Base-by-base conservation (phyloP, 2,888 invertebrate species). In the Plebejus argus region DNA sequence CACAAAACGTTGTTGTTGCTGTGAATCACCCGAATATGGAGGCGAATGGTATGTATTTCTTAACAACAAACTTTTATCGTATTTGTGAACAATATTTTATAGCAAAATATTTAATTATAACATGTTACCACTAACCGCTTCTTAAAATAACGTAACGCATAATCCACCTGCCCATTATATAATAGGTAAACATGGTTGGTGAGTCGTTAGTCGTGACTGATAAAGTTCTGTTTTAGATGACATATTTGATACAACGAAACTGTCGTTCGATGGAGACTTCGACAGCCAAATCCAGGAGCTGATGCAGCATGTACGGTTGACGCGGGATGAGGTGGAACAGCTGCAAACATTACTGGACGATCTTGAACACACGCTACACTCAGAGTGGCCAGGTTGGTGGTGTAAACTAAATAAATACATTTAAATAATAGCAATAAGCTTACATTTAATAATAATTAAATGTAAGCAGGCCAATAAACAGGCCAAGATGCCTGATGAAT, bases 201-300 rank as follows among this genome's bases (percentile, higher is more conserved):
- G n/a, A 15, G 6, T 20, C 49, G 49, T 15, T 15, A 49, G 6
- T 20, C 7, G 56, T 58, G 53, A 20, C 20, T 58, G 8, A 28
- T 10, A 28, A 28, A 28, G 28, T 28, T 66, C 23, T 66, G 7
- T 61, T 61, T 58, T 61, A 77, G 75, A 77, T 74, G 77, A 77
- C 76, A 77, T 80, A 49, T 79, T 79, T 53, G 80, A 82, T 33
- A 79, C 79, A 56, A 79, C 80, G 7, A 72, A 70, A 6, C 72
- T 82, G 49, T 74, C 71, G 12, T 80, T 79, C 39, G 77, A 72
- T 15, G 91, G 91, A 10, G 85, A 86, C 78, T 94, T 94, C 81
- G 86, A 92, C 1, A 77, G 82, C 0, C 95, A 95, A 87, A 84
- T 94, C 5, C 70, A 81, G 6, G 82, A 83, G 71, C 81, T 95